phyloP scores from a whole-genome alignment of 2,888 invertebrate genomes.

The Chloroclystis v-ata region DNA sequence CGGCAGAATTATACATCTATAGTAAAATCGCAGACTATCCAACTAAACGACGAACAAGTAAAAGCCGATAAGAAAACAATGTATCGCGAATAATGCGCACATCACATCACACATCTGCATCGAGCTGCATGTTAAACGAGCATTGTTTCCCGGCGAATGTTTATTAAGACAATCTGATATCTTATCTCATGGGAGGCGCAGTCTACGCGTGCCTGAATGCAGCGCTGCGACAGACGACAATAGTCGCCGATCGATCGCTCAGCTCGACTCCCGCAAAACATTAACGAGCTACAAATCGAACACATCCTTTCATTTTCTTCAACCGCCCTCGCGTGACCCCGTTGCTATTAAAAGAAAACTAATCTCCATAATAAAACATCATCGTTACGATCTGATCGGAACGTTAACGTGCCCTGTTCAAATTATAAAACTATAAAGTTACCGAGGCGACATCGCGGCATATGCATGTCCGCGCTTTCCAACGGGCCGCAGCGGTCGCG shows the following conservation, averaged over 20 bases:
- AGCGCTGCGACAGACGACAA: conserved; percentile 36
- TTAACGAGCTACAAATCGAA: conserved; percentile 58
- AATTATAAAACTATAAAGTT: conserved; percentile 74
- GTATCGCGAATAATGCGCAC: conserved; percentile 49
- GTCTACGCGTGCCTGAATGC: conserved; percentile 67
- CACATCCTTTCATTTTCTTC: conserved; percentile 56
- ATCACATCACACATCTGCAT: conserved; percentile 47
- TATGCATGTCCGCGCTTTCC: conserved; percentile 66
- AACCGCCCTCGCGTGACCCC: conserved; percentile 58
- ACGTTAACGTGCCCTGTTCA: conserved; percentile 67
- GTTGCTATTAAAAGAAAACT: conserved; percentile 71
- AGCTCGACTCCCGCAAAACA: conserved; percentile 38
- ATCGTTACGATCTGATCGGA: conserved; percentile 56
- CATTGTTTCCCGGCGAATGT: conserved; percentile 72
- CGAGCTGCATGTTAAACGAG: conserved; percentile 55
- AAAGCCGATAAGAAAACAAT: conserved; percentile 45
- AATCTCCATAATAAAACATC: conserved; percentile 72
- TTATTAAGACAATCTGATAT: conserved; percentile 76
- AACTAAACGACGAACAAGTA: conserved; percentile 39
- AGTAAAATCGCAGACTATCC: conserved; percentile 31
- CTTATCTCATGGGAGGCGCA: conserved; percentile 61
- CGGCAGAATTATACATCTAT: conserved; percentile 13
- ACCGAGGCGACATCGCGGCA: conserved; percentile 58
- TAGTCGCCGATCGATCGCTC: conserved; percentile 65
- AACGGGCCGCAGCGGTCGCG: conserved; percentile 70